Evolutionary conservation across 1,140 invertebrate genomes (phyloP), one percentile per base, ranked within the genome.

Genomic region (Solenopsis fugax): DNA sequence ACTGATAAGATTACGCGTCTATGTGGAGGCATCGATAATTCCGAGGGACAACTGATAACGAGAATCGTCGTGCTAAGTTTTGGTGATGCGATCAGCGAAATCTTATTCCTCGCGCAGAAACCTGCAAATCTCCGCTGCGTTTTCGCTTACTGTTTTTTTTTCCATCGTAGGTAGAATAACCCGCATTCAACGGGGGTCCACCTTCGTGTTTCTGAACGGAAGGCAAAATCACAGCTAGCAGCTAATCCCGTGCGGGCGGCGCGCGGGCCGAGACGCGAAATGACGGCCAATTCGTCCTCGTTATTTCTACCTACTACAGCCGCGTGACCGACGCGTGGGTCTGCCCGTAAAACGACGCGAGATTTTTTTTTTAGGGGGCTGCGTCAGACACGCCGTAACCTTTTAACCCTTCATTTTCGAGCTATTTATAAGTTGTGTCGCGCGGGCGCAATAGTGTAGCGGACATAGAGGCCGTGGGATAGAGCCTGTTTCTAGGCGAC

Each of bases 331-430:
- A 41, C 67, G 78, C 65, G 78, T 82, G 41, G 67, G 67, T 73
- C 54, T 73, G 41, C 41, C 4, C 41, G 18, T 21, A 45, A 48
- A 58, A 18, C 34, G 69, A 73, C 5, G 45, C 54, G 21, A 34
- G 45, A 16, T 60, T 62, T 84, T 84, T 84, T 84, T 41, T 41
- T 29, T 29, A 29, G 7, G 73, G 24, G 80, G 45, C 54, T 18
- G 41, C 24, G 6, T 0, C 21, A 48, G 52, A 58, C 80, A 48
- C 67, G 18, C 80, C 18, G 80, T 34, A 75, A 75, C 69, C 69
- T 84, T 84, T 84, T 75, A 75, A 84, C 69, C 80, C 80, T 71
- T 84, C 41, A 75, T 84, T 75, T 75, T 84, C 69, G 41, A 73
- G 67, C 69, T 84, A 84, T 84, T 84, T 84, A 84, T 84, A 84